These are phyloP conservation scores for Psittacus erithacus DNA, from an alignment of 2,113 vertebrate genomes.

Conservation along the genomic window DNA sequence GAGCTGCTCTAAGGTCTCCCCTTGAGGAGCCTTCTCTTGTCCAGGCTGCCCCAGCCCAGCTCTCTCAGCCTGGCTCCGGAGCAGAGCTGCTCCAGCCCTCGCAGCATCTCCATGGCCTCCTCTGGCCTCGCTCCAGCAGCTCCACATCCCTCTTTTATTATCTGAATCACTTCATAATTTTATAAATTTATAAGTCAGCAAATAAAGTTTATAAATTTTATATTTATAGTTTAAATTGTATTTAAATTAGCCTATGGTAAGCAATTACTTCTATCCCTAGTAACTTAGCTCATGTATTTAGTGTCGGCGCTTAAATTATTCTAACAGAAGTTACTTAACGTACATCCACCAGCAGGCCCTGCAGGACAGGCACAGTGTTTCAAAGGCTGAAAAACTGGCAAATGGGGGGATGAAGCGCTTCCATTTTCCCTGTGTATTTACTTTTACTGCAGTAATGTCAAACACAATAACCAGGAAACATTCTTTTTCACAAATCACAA, in stretches of 20 bases:
- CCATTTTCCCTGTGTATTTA: neutral
- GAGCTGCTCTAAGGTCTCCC: no score
- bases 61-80: no score
- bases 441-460: rapidly evolving
- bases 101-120: neutral
- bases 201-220: neutral
- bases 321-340: neutral
- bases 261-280: rapidly evolving
- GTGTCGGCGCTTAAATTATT: neutral
- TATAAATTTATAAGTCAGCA: neutral
- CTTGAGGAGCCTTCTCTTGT: no score
- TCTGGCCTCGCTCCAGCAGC: neutral
- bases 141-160: neutral
- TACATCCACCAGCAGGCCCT: neutral
- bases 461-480: neutral
- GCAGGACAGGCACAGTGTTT: neutral
- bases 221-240: neutral
- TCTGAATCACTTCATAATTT: neutral
- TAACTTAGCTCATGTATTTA: neutral
- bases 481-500: neutral
- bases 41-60: no score
- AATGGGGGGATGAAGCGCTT: neutral
- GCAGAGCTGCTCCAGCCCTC: neutral
- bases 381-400: neutral
- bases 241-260: neutral